These are phyloP conservation scores for Cheilosia urbana DNA, from an alignment of 2,888 invertebrate genomes.

Conservation along the genomic window DNA sequence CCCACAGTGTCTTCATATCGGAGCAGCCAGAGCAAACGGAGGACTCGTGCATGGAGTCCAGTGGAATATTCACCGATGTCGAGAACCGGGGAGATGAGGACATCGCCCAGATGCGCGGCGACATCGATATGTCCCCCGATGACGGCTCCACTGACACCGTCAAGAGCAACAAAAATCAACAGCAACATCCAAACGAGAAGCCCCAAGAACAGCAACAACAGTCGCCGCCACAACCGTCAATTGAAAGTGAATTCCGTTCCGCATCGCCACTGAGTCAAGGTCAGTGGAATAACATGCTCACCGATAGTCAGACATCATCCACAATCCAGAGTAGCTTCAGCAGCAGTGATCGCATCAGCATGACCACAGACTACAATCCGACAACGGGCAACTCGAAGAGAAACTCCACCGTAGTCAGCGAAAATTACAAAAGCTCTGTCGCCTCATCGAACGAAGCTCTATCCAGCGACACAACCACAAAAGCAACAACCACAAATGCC, in stretches of 20 bases:
- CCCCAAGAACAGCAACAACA: slow-evolving; percentile 57
- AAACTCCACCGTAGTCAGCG: slow-evolving; percentile 77
- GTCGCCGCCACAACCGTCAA: slow-evolving; percentile 52
- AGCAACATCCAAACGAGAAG: slow-evolving; percentile 43
- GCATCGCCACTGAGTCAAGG: slow-evolving; percentile 79
- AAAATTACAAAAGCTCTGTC: slow-evolving; percentile 79
- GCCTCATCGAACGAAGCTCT: slow-evolving; percentile 80
- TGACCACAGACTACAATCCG: slow-evolving; percentile 78
- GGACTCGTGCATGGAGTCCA: slow-evolving; percentile 94
- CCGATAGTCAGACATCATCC: slow-evolving; percentile 80
- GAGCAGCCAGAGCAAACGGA: slow-evolving; percentile 86
- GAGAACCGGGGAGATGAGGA: slow-evolving; percentile 89
- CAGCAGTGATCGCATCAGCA: slow-evolving; percentile 79
- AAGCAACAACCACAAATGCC: slow-evolving; percentile 44
- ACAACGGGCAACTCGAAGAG: slow-evolving; percentile 81
- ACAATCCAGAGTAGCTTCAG: slow-evolving; percentile 79
- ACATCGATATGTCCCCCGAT: slow-evolving; percentile 87
- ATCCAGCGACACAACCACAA: slow-evolving; percentile 73
- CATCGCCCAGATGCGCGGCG: slow-evolving; percentile 83
- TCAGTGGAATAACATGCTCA: slow-evolving; percentile 77
- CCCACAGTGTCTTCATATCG: slow-evolving; percentile 85
- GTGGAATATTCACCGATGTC: slow-evolving; percentile 94
- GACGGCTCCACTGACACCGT: slow-evolving; percentile 84
- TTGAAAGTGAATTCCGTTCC: slow-evolving; percentile 72
- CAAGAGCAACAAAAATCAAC: slow-evolving; percentile 84